Percentiles rank a stretch among this genome's conserved stretches.
These are phyloP conservation scores for Cephus pygmeus DNA, from an alignment of 2,888 invertebrate species.

Conservation along the genomic window DNA sequence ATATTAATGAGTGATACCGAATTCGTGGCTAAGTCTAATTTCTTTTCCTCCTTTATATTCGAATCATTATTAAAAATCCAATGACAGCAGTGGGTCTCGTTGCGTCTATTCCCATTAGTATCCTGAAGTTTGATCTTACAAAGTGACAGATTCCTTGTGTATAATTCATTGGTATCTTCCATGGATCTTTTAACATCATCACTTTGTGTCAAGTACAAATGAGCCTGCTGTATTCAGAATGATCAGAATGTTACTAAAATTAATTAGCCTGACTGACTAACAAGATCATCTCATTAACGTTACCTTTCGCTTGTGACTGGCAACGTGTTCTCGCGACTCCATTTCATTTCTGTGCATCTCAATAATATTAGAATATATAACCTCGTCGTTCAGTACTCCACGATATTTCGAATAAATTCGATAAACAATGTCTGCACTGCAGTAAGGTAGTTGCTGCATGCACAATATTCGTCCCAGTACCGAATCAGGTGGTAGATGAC, in stretches of 20 bases:
- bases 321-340: not conserved
- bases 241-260: not conserved
- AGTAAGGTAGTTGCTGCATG: constrained; percentile 68
- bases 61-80: not conserved
- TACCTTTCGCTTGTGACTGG: not conserved
- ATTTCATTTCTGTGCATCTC: constrained; percentile 15
- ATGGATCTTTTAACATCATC: not conserved
- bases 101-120: not conserved
- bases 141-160: constrained; percentile 37
- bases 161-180: constrained; percentile 44
- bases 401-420: constrained; percentile 50
- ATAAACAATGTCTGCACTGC: constrained; percentile 61
- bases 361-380: constrained; percentile 46
- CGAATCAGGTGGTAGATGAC: constrained; percentile 68
- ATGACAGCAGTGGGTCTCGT: not conserved
- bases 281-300: not conserved
- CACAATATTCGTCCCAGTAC: constrained; percentile 72
- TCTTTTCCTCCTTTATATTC: not conserved
- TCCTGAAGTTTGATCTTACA: not conserved
- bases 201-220: not conserved
- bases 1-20: not conserved
- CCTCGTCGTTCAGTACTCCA: constrained; percentile 44
- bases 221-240: not conserved
- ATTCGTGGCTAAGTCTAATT: not conserved
- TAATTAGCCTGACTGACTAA: not conserved